phyloP scores from a whole-genome alignment of 2,888 invertebrate genomes.

The Epiperipatus broadwayi region DNA sequence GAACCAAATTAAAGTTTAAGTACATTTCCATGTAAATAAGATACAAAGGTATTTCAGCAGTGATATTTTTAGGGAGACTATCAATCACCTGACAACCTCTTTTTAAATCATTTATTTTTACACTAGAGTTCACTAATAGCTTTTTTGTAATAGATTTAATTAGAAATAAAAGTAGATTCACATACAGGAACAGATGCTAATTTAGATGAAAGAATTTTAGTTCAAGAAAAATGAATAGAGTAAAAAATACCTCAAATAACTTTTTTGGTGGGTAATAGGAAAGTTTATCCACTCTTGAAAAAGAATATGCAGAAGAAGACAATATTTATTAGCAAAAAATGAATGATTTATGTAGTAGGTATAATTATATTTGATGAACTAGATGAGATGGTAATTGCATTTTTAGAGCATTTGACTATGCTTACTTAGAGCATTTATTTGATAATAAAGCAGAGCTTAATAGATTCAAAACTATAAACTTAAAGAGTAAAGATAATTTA shows the following conservation, averaged over 20 bases:
- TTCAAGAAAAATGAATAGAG: no score
- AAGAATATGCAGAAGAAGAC: slow-evolving; percentile 67
- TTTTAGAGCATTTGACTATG: slow-evolving; percentile 84
- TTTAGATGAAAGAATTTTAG: no score
- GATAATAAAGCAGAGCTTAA: slow-evolving; percentile 60
- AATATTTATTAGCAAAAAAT: slow-evolving; percentile 34
- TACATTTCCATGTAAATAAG: no score
- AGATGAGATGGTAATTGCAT: slow-evolving; percentile 96
- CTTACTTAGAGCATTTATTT: slow-evolving; percentile 71
- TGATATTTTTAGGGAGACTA: no score
- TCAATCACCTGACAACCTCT: no score
- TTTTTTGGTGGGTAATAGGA: slow-evolving; percentile 32
- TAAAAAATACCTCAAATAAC: slow-evolving; percentile 21
- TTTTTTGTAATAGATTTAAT: no score
- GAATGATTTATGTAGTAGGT: slow-evolving; percentile 48
- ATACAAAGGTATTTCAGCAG: no score
- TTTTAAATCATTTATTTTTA: no score
- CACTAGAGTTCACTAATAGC: no score
- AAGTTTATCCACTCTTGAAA: slow-evolving; percentile 51
- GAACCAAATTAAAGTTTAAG: no score
- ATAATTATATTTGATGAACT: slow-evolving; percentile 63
- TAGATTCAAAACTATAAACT: slow-evolving; percentile 59
- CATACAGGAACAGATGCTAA: no score
- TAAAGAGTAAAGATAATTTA: slow-evolving; percentile 68
- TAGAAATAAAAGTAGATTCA: no score